Evolutionary conservation across 92 coral and sea anemone genomes (phyloP).

Genomic region (Galaxea fascicularis): DNA sequence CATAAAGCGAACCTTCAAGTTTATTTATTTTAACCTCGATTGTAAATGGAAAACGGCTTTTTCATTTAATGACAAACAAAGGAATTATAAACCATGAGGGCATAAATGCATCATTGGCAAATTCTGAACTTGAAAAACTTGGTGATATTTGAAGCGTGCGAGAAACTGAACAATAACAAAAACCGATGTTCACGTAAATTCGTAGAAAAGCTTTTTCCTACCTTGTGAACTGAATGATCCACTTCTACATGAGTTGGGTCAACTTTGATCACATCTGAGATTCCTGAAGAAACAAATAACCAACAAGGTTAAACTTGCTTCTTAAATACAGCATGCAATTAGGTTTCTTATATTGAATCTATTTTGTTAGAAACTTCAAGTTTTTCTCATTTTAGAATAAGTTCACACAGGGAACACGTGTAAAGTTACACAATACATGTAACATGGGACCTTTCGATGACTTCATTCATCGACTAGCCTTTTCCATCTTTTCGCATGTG

Average conservation of each 20-base stretch:
- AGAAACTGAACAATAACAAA: neutral
- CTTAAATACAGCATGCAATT: neutral
- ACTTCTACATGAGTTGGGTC: slow-evolving; percentile 29
- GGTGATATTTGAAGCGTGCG: neutral
- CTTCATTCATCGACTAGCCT: neutral
- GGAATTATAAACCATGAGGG: neutral
- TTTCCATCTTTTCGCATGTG: neutral
- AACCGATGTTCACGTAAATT: neutral
- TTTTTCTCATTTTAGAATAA: neutral
- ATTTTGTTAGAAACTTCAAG: neutral
- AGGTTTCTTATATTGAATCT: neutral
- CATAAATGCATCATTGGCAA: neutral
- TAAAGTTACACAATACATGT: neutral
- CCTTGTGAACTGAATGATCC: slow-evolving; percentile 28
- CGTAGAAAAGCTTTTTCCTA: neutral
- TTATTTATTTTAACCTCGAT: too few species aligned
- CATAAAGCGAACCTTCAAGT: too few species aligned
- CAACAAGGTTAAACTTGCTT: neutral
- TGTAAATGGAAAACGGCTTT: neutral
- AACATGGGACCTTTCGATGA: neutral
- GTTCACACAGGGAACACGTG: neutral
- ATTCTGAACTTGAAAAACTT: neutral
- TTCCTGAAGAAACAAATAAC: slow-evolving; percentile 13
- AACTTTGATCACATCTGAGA: slow-evolving; percentile 17
- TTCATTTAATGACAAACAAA: neutral